Conservation (phyloP, 2,113 vertebrate species). For the Dendropsophus ebraccatus region DNA sequence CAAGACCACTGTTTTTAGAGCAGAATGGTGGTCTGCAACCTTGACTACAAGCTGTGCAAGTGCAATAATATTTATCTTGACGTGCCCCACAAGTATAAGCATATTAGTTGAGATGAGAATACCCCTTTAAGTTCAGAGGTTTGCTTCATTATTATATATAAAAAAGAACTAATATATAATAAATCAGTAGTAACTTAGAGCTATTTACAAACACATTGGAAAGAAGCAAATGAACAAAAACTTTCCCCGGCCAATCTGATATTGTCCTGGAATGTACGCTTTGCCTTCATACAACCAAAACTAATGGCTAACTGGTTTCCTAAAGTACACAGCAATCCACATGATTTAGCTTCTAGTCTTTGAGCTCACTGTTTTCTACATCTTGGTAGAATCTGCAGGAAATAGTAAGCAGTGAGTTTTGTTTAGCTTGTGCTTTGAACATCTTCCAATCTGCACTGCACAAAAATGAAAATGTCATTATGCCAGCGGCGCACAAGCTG, state of each 20-base stretch:
- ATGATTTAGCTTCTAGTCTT: neutral
- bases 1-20: too few species aligned
- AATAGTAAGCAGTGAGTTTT: neutral
- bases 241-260: neutral
- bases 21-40: too few species aligned
- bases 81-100: too few species aligned
- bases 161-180: neutral
- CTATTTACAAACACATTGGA: neutral
- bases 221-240: neutral
- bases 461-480: neutral
- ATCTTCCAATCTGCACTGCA: neutral
- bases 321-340: neutral
- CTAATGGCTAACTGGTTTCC: too few species aligned
- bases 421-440: slow-evolving; percentile 4
- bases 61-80: too few species aligned
- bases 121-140: neutral
- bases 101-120: too few species aligned
- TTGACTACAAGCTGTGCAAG: too few species aligned
- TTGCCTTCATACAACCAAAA: neutral
- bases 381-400: slow-evolving; percentile 5
- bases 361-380: neutral
- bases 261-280: neutral
- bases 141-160: neutral
- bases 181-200: neutral
- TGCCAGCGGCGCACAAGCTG: too few species aligned